Evolutionary conservation across 2,797 vertebrate species (phyloP).

Genomic region (Tragopan temminckii): DNA sequence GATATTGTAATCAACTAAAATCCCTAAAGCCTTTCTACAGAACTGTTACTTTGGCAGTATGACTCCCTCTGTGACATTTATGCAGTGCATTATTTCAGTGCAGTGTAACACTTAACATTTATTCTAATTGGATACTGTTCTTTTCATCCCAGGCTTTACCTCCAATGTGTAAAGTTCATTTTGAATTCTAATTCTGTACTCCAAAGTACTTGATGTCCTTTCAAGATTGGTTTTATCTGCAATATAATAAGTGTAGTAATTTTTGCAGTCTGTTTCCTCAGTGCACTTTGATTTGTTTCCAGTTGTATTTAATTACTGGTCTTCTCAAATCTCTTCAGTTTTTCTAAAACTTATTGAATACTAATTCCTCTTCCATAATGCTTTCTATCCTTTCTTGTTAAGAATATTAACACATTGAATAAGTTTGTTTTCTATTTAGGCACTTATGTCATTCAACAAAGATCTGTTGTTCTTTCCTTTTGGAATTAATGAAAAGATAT

Average conservation of each 20-base stretch:
- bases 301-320: background rate
- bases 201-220: background rate
- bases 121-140: background rate
- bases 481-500: background rate
- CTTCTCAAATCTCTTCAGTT: background rate
- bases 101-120: background rate
- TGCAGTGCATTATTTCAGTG: background rate
- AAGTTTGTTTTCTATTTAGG: background rate
- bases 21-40: background rate
- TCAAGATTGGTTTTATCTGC: background rate
- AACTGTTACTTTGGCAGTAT: background rate
- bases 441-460: background rate
- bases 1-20: background rate
- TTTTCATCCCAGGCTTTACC: background rate
- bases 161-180: background rate
- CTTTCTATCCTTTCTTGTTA: background rate
- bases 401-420: background rate
- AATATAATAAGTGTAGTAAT: background rate
- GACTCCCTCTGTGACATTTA: background rate
- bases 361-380: background rate
- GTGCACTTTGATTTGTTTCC: background rate
- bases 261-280: background rate
- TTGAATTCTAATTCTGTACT: background rate
- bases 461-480: background rate
- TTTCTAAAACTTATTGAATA: background rate